Evolutionary conservation across 2,797 vertebrate species (phyloP).

Genomic region (Bryconaethiops microstoma): DNA sequence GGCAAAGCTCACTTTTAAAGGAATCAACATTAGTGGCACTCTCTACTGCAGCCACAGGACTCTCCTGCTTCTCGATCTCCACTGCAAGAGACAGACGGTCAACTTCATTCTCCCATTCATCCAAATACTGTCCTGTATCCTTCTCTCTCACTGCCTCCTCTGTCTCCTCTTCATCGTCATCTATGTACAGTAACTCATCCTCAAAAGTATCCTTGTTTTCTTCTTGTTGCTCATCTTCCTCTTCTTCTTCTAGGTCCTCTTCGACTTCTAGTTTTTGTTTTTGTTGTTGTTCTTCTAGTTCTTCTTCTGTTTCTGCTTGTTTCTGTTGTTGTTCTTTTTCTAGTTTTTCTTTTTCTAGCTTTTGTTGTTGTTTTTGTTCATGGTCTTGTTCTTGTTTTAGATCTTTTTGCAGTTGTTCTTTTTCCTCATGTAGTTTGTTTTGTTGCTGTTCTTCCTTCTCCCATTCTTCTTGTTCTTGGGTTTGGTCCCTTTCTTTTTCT

Average conservation of each 20-base stretch:
- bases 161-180: slow-evolving; percentile 36
- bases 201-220: slow-evolving; percentile 8
- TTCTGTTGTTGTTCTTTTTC: background rate
- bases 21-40: slow-evolving; percentile 2
- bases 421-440: background rate
- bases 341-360: background rate
- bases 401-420: background rate
- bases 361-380: slow-evolving; percentile 17
- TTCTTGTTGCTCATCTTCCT: background rate
- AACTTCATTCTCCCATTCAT: background rate
- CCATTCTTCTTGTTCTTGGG: background rate
- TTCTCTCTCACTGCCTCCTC: slow-evolving; percentile 13
- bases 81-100: slow-evolving; percentile 17
- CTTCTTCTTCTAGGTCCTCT: background rate
- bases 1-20: background rate
- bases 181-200: slow-evolving; percentile 37
- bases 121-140: slow-evolving; percentile 30
- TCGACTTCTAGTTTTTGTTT: no score
- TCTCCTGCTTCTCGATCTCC: background rate
- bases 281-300: background rate
- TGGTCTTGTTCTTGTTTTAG: background rate
- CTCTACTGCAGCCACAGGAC: background rate
- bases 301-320: background rate
- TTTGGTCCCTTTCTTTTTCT: background rate
- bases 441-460: background rate